phyloP scores from a whole-genome alignment of 2,797 vertebrate species.

The Nothura maculosa region DNA sequence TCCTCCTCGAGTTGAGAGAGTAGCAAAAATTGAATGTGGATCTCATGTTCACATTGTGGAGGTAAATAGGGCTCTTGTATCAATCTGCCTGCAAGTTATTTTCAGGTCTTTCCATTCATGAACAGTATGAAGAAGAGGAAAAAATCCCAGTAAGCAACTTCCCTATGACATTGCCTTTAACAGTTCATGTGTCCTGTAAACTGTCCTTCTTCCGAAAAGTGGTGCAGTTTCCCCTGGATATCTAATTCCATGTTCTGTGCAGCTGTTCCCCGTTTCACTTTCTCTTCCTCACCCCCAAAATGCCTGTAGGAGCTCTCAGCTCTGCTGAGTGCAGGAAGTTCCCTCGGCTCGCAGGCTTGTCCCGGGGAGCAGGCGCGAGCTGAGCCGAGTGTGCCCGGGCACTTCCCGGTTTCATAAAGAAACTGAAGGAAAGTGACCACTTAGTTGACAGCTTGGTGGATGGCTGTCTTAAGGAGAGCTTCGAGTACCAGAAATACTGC shows the following conservation, averaged over 20 bases:
- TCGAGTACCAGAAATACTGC: not conserved
- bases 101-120: not conserved
- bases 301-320: too few relatives aligned
- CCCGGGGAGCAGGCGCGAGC: not conserved
- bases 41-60: not conserved
- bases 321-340: not conserved
- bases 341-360: not conserved
- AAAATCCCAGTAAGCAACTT: not conserved
- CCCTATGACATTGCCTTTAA: not conserved
- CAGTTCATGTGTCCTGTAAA: not conserved
- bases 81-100: not conserved
- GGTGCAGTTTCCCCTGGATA: slow-evolving; percentile 13
- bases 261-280: slow-evolving; percentile 44
- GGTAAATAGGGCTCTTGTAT: rapidly evolving
- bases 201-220: not conserved
- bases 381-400: not conserved
- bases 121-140: not conserved
- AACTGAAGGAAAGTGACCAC: not conserved
- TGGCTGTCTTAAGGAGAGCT: not conserved
- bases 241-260: slow-evolving; percentile 5
- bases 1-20: not conserved
- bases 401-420: not conserved
- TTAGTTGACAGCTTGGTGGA: not conserved
- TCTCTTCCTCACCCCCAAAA: slow-evolving; percentile 43
- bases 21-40: not conserved